Evolutionary conservation across 2,888 invertebrate genomes (phyloP), one percentile per base, ranked within the genome.

Genomic region (Cybosia mesomella): DNA sequence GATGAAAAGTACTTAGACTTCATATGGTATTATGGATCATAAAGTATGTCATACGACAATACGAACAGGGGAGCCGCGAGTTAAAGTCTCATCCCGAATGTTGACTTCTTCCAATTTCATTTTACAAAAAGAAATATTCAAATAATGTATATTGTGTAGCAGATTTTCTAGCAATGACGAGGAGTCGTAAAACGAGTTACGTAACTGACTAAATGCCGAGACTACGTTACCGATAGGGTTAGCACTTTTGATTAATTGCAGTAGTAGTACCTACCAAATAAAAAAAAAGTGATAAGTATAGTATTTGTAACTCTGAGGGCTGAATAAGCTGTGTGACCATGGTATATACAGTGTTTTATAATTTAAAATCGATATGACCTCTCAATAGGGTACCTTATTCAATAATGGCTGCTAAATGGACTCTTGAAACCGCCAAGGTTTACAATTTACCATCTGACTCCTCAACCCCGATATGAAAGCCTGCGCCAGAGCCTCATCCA

Each of bases 121-220:
- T 43, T 7, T 49, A n/a, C 49, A n/a, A 18, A 28, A 55, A 55
- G 22, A 22, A 55, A 24, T 64, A 58, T 65, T 67, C 53, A 21
- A 66, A 54, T 53, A 59, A 54, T 59, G 28, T 15, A 39, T 53
- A 21, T 39, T 57, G 57, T 59, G 28, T 18, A 59, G 36, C 39
- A 70, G 67, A 71, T 74, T 72, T 67, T 60, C 64, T 66, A 70
- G 55, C 66, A 65, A 76, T 71, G 70, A 67, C 70, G 66, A 73
- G 65, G 67, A 61, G 70, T 66, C 70, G 62, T 58, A 59, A 68
- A 72, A 68, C 70, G 28, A 66, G 67, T 71, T 54, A 54, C 62
- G 53, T 53, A 32, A 54, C 22, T 62, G 62, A 54, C 67, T 66
- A 66, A 70, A 63, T 64, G 71, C 69, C 65, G 63, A n/a, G 65